Conservation (phyloP, 2,113 vertebrate genomes). For the Gila orcuttii region DNA sequence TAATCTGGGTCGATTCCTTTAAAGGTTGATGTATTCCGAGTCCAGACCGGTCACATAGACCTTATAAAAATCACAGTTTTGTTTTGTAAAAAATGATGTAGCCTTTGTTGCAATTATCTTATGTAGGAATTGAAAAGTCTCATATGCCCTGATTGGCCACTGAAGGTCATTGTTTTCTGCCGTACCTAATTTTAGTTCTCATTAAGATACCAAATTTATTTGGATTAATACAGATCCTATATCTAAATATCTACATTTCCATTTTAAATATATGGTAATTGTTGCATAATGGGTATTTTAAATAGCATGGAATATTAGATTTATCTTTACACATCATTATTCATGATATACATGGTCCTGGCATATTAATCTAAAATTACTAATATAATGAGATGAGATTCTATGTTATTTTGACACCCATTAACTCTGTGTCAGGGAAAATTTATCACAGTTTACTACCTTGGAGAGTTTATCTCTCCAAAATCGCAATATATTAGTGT, state of each 20-base stretch:
- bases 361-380: background rate
- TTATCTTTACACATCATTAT: background rate
- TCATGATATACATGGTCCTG: background rate
- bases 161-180: conserved; percentile 60
- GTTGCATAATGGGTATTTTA: background rate
- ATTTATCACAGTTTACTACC: background rate
- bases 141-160: conserved; percentile 45
- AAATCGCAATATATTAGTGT: background rate
- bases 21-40: conserved; percentile 37
- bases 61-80: background rate
- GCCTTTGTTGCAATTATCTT: conserved; percentile 22
- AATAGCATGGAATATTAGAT: background rate
- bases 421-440: background rate
- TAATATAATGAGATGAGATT: conserved; percentile 9
- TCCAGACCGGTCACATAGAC: conserved; percentile 1
- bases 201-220: conserved; percentile 23
- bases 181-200: conserved; percentile 51
- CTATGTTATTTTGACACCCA: background rate
- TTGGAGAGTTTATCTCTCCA: background rate
- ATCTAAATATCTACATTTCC: background rate
- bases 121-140: conserved; percentile 52
- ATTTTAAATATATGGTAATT: background rate
- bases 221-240: background rate
- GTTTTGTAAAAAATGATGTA: background rate
- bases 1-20: conserved; percentile 22